Evolutionary conservation across 35 echinoderm and acorn worm species (phyloP), one percentile per base, ranked within the genome.

Genomic region (Heliocidaris tuberculata): DNA sequence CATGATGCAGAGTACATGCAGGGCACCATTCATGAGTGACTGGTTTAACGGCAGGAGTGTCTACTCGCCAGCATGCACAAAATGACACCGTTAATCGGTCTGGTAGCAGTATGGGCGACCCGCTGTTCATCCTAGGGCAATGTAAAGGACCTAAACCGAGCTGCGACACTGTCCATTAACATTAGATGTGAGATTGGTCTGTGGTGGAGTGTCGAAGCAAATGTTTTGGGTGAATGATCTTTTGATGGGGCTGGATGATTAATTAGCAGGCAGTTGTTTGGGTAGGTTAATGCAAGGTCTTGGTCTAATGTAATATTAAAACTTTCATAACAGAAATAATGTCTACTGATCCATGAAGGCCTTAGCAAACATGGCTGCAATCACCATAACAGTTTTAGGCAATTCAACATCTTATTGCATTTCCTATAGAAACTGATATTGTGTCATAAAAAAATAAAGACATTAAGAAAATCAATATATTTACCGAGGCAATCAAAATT

Each of bases 211-310:
- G 65, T 78, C 65, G 65, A n/a, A n/a, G 65, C 65, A 78, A 78
- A 78, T 78, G 65, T 78, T 78, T 78, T n/a, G 65, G 65, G 65
- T 78, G 65, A 78, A 78, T 78, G 65, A 78, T 17, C 65, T 78
- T 78, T 78, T n/a, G 65, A 78, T 78, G 65, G 27, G 21, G 65
- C 65, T 78, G 21, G 21, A 24, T 78, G 65, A 78, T 78, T 78
- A 78, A 78, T 78, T 78, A 78, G 65, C 5, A 78, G 27, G 65
- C 65, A 78, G 65, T 78, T 78, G 65, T 78, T 19, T 78, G 65
- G 65, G 65, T n/a, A 78, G 65, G 65, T 78, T 78, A n/a, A 78
- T 78, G 21, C 27, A 78, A 78, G 17, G 65, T 17, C 17, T 78
- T 7, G 65, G 65, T 78, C 21, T 78, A 2, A 24, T 78, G 65